Percentiles rank a stretch among this genome's conserved stretches.
Evolutionary conservation across 2,888 invertebrate species (phyloP).

Genomic region (Phorcus lineatus): DNA sequence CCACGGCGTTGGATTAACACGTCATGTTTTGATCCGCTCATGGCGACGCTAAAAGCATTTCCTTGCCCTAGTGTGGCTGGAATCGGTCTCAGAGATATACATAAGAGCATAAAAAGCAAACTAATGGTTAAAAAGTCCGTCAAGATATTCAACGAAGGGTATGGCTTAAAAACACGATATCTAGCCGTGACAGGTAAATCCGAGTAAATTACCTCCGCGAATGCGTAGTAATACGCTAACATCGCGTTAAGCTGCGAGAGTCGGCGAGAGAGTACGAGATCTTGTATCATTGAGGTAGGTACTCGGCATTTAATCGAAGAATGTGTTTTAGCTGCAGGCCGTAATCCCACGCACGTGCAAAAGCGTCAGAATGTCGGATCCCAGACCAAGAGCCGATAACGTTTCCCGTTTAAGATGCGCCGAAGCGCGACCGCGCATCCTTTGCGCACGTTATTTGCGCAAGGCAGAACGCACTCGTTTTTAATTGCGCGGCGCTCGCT

Average conservation of each 20-base stretch:
- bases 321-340: background rate
- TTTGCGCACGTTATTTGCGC: background rate
- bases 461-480: conserved; percentile 18
- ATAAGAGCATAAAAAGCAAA: background rate
- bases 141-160: background rate
- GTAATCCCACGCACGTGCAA: conserved; percentile 20
- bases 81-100: background rate
- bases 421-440: conserved; percentile 20
- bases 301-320: conserved; percentile 1
- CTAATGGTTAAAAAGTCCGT: background rate
- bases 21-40: too few species aligned
- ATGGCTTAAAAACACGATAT: background rate
- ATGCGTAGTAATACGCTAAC: background rate
- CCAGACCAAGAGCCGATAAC: background rate
- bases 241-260: background rate
- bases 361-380: conserved; percentile 20
- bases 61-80: background rate
- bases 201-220: background rate
- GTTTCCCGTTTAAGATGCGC: conserved; percentile 11
- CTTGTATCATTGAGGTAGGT: conserved; percentile 20
- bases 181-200: background rate
- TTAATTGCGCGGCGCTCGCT: conserved; percentile 19
- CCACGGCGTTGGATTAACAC: too few species aligned
- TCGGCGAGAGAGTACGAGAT: background rate
- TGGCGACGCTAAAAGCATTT: too few species aligned